Base-by-base conservation (phyloP, 2,797 vertebrate genomes). In the Leptoclinus maculatus region DNA sequence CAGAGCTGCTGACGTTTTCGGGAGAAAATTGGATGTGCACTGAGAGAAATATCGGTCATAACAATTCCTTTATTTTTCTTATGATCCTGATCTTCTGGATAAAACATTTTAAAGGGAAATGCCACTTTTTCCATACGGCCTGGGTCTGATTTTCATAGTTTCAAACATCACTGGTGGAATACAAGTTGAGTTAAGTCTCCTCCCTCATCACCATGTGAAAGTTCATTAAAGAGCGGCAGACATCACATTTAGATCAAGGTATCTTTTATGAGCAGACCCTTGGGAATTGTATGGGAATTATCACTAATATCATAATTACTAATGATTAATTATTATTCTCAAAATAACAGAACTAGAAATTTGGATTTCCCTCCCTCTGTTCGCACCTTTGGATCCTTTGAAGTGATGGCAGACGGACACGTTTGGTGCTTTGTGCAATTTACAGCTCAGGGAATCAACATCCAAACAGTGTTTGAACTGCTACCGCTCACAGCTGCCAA, bases 381-480 rank as follows among this genome's bases (percentile, higher is more conserved):
- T 64, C 32, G 17, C 29, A 23, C 29, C 51, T 2, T 9, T 13
- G 32, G 51, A 36, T 77, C n/a, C 51, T 64, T 13, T 64, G 43
- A 38, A 47, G 25, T 39, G 34, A 49, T 41, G 19, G 64, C 67
- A 27, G n/a, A 56, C 43, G 25, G 63, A 36, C 54, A 27, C 54
- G 7, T 23, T 53, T 3, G 1, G 43, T 53, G 34, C 59, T 51
- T 58, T 69, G 41, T 59, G 34, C 25, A 29, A 2, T 65, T 49
- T 27, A 23, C 47, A 10, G 47, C 3, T 49, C 9, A 10, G 16
- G 3, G 54, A 57, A 41, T 23, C 25, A 38, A 43, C 41, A 29
- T 19, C 27, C 45, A 67, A 53, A 69, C 51, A 17, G 29, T 29
- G 45, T 79, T 66, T 63, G 41, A 69, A 57, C 23, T 39, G 56